Percentiles rank a stretch among this genome's conserved stretches.
These are phyloP conservation scores for Poecilia picta DNA, from an alignment of 2,797 vertebrate genomes.

Conservation along the genomic window DNA sequence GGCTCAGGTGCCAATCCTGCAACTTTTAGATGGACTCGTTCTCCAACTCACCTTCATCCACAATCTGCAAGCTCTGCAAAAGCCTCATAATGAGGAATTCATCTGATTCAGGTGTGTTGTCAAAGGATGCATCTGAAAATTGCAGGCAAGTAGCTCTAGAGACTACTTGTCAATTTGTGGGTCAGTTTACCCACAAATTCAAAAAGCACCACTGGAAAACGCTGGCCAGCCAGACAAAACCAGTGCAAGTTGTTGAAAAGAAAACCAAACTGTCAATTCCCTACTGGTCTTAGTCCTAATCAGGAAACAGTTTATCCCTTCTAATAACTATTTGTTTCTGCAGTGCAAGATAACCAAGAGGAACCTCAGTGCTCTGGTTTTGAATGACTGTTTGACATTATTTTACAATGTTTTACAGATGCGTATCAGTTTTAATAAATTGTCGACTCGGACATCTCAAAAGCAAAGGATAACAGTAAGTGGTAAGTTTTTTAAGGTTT, in stretches of 20 bases:
- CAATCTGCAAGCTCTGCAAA: too few species aligned
- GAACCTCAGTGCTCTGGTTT: not conserved
- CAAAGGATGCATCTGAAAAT: not conserved
- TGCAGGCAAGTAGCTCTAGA: too few species aligned
- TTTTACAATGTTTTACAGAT: not conserved
- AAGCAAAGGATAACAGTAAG: not conserved
- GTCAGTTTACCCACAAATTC: not conserved
- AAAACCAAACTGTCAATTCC: not conserved
- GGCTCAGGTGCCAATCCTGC: too few species aligned
- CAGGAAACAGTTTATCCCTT: not conserved
- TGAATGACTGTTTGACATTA: not conserved
- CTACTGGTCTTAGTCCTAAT: too few species aligned
- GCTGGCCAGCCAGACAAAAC: not conserved
- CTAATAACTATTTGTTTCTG: not conserved
- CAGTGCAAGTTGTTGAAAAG: not conserved
- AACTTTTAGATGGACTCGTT: too few species aligned
- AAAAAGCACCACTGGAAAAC: not conserved
- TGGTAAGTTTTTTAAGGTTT: not conserved
- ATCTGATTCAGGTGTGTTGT: not conserved
- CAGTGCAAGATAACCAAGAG: not conserved
- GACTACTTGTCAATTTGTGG: too few species aligned
- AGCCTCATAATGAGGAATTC: too few species aligned
- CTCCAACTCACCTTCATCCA: too few species aligned
- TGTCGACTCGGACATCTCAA: not conserved
- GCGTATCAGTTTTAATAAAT: not conserved